A percentile compares a stretch with the other conserved stretches of the same genome.
phyloP scores from a whole-genome alignment of 2,797 vertebrate genomes.

The Gambelia wislizenii region DNA sequence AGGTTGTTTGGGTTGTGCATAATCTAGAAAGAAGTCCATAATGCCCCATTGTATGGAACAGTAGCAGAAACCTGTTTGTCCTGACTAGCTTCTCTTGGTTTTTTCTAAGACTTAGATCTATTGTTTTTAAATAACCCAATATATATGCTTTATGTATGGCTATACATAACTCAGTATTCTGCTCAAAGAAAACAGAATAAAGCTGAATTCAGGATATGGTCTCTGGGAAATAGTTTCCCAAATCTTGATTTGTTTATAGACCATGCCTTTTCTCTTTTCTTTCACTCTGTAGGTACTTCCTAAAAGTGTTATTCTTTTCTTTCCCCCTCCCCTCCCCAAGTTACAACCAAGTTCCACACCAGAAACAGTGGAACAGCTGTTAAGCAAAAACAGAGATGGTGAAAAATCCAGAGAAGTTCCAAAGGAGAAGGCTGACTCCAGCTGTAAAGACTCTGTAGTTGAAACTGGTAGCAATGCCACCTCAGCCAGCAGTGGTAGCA shows the following conservation, averaged over 20 bases:
- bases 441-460: slow-evolving; percentile 79
- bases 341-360: slow-evolving; percentile 94
- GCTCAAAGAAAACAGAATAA: not conserved
- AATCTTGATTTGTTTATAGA: too few relatives aligned
- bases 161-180: not conserved
- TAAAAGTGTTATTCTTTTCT: slow-evolving; percentile 28
- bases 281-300: not conserved
- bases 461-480: slow-evolving; percentile 79
- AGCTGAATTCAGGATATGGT: not conserved
- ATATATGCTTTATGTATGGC: not conserved
- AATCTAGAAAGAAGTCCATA: not conserved
- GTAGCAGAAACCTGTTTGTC: not conserved
- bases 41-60: not conserved
- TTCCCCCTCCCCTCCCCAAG: slow-evolving; percentile 68
- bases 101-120: not conserved
- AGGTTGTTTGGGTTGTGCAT: too few relatives aligned
- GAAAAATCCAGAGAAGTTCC: slow-evolving; percentile 93
- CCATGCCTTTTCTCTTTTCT: not conserved
- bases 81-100: not conserved
- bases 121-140: not conserved
- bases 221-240: too few relatives aligned
- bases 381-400: slow-evolving; percentile 89
- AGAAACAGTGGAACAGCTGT: slow-evolving; percentile 91
- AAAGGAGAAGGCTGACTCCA: slow-evolving; percentile 87
- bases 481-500: slow-evolving; percentile 80